Evolutionary conservation across 2,797 vertebrate genomes (phyloP).

Genomic region (Hafferia zeledoni): DNA sequence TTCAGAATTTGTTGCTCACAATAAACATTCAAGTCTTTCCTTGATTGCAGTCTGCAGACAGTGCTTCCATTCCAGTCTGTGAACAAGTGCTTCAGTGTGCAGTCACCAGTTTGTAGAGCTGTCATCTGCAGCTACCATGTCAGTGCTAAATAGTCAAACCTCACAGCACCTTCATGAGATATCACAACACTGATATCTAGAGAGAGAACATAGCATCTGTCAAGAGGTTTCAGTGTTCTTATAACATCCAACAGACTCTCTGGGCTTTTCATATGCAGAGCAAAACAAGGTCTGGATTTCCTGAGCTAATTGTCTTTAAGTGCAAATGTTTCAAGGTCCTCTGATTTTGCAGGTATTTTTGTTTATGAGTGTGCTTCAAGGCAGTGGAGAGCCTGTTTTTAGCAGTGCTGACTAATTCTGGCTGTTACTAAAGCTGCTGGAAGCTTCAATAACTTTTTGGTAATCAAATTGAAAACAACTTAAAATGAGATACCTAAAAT

Average conservation of each 20-base stretch:
- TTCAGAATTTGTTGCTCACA: neutral
- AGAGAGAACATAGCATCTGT: neutral
- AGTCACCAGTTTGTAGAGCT: slow-evolving; percentile 17
- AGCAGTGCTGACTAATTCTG: neutral
- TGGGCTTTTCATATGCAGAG: neutral
- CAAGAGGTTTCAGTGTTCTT: neutral
- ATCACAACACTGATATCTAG: neutral
- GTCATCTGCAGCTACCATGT: neutral
- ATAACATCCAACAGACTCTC: neutral
- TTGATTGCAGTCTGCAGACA: neutral
- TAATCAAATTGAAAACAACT: neutral
- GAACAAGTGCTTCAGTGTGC: slow-evolving; percentile 1
- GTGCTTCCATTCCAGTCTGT: neutral
- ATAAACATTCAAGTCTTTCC: neutral
- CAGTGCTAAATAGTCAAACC: slow-evolving; percentile 11
- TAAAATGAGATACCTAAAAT: neutral
- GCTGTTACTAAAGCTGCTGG: neutral
- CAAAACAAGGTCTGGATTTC: neutral
- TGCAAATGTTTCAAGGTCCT: neutral
- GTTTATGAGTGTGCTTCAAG: neutral
- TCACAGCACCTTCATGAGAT: neutral
- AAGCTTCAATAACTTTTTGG: neutral
- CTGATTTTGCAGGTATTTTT: neutral
- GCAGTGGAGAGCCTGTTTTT: neutral
- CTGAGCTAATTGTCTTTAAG: neutral